Conservation (phyloP, 2,797 vertebrate genomes). For the Rhinophrynus dorsalis region DNA sequence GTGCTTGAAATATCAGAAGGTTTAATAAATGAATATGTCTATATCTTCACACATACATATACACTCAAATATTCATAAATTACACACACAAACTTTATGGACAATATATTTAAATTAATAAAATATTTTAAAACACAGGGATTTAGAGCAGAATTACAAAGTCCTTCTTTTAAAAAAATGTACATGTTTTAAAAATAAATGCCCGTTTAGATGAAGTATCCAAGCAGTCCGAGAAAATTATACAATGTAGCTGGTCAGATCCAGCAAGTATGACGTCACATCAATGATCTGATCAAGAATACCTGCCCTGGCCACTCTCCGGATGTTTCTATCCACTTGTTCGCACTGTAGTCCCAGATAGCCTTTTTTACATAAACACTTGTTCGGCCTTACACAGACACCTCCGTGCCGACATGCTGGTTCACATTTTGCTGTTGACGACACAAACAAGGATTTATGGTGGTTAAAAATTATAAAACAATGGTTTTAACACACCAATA, state of each 20-base stretch:
- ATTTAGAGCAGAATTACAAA: conserved; percentile 66
- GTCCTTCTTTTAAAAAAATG: conserved; percentile 66
- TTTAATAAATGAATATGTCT: conserved; percentile 48
- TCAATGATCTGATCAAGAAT: conserved; percentile 97
- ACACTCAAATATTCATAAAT: conserved; percentile 50
- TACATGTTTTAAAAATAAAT: conserved; percentile 74
- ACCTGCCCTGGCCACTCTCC: conserved; percentile 86
- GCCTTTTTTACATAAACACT: conserved; percentile 95
- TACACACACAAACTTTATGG: conserved; percentile 57
- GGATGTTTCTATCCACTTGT: conserved; percentile 86
- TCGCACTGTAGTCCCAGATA: conserved; percentile 91
- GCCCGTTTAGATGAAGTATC: conserved; percentile 68
- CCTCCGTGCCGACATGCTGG: conserved; percentile 91
- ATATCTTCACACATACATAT: conserved; percentile 49
- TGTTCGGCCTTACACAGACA: conserved; percentile 91
- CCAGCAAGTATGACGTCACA: conserved; percentile 96
- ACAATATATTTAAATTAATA: conserved; percentile 71
- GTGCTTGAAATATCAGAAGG: conserved; percentile 38
- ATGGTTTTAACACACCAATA: too few relatives aligned
- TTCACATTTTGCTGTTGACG: conserved; percentile 88
- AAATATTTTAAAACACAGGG: conserved; percentile 67
- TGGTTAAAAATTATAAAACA: too few relatives aligned
- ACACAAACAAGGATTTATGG: conserved; percentile 7
- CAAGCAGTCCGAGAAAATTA: conserved; percentile 77
- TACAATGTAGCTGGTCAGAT: conserved; percentile 97